Conservation (phyloP, 2,113 vertebrate genomes). For the Cephalopholis sonnerati region DNA sequence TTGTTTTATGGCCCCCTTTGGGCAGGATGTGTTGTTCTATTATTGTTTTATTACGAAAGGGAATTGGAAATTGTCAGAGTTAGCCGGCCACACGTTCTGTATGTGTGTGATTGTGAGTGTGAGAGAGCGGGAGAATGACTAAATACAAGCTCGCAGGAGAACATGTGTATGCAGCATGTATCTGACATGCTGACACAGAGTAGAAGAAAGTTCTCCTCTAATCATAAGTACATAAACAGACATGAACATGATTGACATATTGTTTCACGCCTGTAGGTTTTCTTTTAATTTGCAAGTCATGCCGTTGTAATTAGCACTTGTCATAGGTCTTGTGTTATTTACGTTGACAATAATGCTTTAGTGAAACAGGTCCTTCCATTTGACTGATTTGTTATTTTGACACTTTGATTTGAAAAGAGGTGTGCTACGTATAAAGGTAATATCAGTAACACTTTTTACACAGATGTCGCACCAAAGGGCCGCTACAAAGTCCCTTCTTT, state of each 20-base stretch:
- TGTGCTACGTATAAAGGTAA: neutral
- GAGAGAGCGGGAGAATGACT: slow-evolving; percentile 5
- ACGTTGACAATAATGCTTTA: neutral
- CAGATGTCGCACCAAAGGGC: no score
- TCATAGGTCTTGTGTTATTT: slow-evolving; percentile 5
- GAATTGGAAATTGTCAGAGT: slow-evolving; percentile 64
- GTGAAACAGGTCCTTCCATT: slow-evolving; percentile 2
- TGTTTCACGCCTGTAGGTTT: neutral
- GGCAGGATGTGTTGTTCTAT: slow-evolving; percentile 66
- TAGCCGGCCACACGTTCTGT: slow-evolving; percentile 36
- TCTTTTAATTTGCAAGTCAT: neutral
- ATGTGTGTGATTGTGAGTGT: slow-evolving; percentile 35
- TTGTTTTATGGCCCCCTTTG: slow-evolving; percentile 74
- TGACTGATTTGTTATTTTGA: slow-evolving; percentile 8
- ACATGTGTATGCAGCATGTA: neutral
- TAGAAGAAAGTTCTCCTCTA: slow-evolving; percentile 6
- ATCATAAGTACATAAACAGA: slow-evolving; percentile 1
- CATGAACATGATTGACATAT: neutral
- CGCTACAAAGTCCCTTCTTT: no score
- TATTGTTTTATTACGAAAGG: slow-evolving; percentile 78
- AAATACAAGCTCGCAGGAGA: slow-evolving; percentile 36
- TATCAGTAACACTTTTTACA: neutral
- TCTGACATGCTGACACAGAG: slow-evolving; percentile 8
- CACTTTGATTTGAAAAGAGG: neutral
- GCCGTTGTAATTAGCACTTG: neutral